phyloP scores from a whole-genome alignment of 2,113 vertebrate species.

The Ellobius talpinus region DNA sequence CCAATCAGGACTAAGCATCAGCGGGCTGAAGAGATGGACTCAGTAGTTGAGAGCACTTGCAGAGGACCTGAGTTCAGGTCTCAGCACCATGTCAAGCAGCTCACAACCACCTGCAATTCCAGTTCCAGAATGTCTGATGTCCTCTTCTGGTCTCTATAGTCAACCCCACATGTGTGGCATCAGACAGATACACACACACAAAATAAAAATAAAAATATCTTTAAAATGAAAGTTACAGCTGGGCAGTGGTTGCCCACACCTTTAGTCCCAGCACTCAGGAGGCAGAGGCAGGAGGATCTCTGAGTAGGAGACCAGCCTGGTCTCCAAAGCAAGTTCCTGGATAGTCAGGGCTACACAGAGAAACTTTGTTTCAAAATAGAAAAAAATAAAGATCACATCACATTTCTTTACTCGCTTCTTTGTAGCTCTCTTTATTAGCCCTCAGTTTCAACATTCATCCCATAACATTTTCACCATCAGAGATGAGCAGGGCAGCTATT shows the following conservation, averaged over 20 bases:
- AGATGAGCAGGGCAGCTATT: conserved; percentile 14
- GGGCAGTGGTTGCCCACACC: neutral
- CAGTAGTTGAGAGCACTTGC: neutral
- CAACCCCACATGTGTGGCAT: neutral
- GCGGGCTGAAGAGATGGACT: neutral
- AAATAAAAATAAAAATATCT: neutral
- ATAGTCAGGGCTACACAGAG: neutral
- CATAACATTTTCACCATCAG: conserved; percentile 4
- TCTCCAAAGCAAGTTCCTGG: neutral
- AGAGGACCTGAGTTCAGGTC: neutral
- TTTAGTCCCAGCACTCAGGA: neutral
- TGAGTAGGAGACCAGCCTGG: neutral
- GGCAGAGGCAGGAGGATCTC: neutral
- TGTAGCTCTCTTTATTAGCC: neutral
- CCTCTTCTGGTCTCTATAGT: neutral
- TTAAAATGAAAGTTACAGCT: neutral
- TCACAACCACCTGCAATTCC: neutral
- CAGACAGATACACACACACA: neutral
- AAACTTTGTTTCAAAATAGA: neutral
- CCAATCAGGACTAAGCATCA: neutral
- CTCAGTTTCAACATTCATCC: neutral
- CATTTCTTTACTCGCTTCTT: conserved; percentile 15
- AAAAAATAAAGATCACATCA: neutral
- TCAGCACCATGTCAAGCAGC: neutral
- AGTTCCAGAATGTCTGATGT: neutral